Base-by-base conservation (phyloP, 1,140 invertebrate genomes). In the Mylabris phalerata region DNA sequence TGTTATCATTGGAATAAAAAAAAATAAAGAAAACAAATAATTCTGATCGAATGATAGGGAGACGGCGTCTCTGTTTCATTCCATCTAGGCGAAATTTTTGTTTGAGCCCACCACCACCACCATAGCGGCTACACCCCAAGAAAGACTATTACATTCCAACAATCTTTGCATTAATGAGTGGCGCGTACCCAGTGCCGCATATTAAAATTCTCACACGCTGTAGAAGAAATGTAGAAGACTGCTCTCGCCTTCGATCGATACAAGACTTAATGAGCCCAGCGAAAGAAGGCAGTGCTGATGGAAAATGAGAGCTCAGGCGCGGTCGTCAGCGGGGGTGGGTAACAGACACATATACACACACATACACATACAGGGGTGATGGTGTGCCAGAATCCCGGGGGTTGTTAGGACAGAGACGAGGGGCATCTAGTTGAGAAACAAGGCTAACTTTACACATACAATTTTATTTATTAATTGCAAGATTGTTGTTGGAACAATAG, bases 261-360 rank as follows among this genome's bases (percentile, higher is more conserved):
- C 65, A 66, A 66, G 65, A 64, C 65, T 66, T 66, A 66, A 66
- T 66, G 65, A 66, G 65, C 65, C 60, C 57, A 55, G 65, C 65
- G 58, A 66, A 66, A 66, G 65, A 66, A 66, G 60, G 62, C 65
- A 60, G 56, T 49, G 62, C 62, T 61, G 64, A 66, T 64, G 65
- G 65, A 57, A 66, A 66, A 66, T 66, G 62, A 66, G 60, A 59
- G 60, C 52, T 52, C 46, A 57, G 50, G 50, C 47, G 26, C 59
- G 57, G 60, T 32, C 32, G 32, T 3, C 32, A 3, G 32, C 56
- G 55, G 42, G 45, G 57, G 56, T 48, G 59, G 60, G 55, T 51
- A 52, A 60, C 46, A 59, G 46, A 59, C 57, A 59, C 43, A 54
- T 42, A 43, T 42, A 54, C 45, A 54, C 41, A 49, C 10, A 13